Evolutionary conservation across 2,888 invertebrate species (phyloP).

Genomic region (Urechis unicinctus): DNA sequence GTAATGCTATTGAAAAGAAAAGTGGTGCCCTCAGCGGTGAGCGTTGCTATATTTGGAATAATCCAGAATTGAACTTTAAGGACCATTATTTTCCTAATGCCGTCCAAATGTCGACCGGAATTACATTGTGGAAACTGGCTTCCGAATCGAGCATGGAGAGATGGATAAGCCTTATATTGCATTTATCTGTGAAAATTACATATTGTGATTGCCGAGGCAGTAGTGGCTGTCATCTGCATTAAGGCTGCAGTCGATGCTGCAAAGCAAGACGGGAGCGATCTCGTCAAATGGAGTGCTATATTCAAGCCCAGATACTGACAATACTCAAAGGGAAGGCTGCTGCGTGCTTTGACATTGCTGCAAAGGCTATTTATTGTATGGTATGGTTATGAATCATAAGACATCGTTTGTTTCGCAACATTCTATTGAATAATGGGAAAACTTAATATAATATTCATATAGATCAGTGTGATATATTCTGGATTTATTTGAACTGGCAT

Average conservation of each 20-base stretch:
- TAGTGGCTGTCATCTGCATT: conserved; percentile 15
- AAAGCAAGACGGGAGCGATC: background rate
- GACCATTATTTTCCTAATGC: conserved; percentile 31
- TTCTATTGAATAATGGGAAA: too few relatives aligned
- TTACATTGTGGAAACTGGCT: conserved; percentile 11
- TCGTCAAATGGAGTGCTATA: conserved; percentile 27
- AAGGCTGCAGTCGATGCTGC: conserved; percentile 16
- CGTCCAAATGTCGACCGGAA: conserved; percentile 23
- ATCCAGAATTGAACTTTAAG: conserved; percentile 37
- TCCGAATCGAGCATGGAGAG: conserved; percentile 4
- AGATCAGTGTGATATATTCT: too few relatives aligned
- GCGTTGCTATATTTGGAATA: conserved; percentile 37
- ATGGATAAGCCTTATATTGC: conserved; percentile 25
- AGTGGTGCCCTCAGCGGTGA: conserved; percentile 24
- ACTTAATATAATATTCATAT: too few relatives aligned
- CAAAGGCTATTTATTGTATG: conserved; percentile 33
- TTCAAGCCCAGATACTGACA: conserved; percentile 32
- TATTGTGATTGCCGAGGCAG: conserved; percentile 20
- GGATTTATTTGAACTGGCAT: conserved; percentile 29
- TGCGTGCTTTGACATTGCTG: conserved; percentile 34
- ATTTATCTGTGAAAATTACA: conserved; percentile 48
- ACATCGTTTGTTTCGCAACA: background rate
- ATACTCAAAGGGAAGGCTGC: conserved; percentile 25
- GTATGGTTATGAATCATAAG: conserved; percentile 17
- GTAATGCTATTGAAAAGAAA: conserved; percentile 12